These are phyloP conservation scores for Forbesichthys agassizii DNA, from an alignment of 2,113 vertebrate genomes.

Conservation along the genomic window DNA sequence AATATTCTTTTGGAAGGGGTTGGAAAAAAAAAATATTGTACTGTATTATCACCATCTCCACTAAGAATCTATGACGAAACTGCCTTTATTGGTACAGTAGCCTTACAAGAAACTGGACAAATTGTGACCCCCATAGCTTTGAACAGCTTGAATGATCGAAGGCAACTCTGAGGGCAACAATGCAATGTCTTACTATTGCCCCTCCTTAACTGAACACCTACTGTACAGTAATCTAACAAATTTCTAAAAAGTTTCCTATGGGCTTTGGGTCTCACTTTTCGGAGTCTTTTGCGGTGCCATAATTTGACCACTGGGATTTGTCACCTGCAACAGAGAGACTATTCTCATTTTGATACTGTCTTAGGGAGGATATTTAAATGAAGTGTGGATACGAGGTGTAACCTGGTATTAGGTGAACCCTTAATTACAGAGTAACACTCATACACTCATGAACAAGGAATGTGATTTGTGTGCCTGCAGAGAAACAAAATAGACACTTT, in stretches of 20 bases:
- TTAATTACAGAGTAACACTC: constrained; percentile 55
- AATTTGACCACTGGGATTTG: constrained; percentile 6
- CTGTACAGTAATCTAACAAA: constrained; percentile 6
- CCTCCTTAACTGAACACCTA: constrained; percentile 26
- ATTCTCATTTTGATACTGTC: not conserved
- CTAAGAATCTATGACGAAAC: not conserved
- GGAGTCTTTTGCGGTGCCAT: constrained; percentile 15
- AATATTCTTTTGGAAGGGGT: not conserved
- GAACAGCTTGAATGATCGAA: not conserved
- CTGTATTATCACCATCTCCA: not conserved
- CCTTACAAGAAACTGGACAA: not conserved
- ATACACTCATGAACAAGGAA: constrained; percentile 55
- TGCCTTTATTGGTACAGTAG: constrained; percentile 18
- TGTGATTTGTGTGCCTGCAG: constrained; percentile 48
- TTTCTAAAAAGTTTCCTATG: not conserved
- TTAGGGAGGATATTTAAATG: constrained; percentile 1
- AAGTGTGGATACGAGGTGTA: constrained; percentile 25
- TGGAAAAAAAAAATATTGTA: not conserved
- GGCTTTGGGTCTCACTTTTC: not conserved
- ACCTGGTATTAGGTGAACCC: constrained; percentile 50
- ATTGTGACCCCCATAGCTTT: not conserved
- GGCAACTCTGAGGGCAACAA: constrained; percentile 16
- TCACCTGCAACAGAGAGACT: constrained; percentile 3
- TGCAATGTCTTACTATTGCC: constrained; percentile 15
- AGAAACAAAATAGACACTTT: constrained; percentile 24